Base-by-base conservation (phyloP, 2,113 vertebrate species). In the Podiceps cristatus region DNA sequence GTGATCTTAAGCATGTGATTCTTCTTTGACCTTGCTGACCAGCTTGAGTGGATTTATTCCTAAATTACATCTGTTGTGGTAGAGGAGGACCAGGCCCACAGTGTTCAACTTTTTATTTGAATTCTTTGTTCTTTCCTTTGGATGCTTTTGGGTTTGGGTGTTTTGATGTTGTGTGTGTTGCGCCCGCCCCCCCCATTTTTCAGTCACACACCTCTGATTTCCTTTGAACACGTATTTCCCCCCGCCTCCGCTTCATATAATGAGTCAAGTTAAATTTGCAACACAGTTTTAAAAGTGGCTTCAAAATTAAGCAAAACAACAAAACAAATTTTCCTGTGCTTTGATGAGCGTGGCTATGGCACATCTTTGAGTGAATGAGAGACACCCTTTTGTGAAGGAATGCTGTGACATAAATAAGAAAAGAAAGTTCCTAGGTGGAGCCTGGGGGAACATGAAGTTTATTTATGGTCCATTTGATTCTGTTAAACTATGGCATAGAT, bases 11-110 rank as follows among this genome's bases (percentile, higher is more conserved):
- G 10, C 55, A 31, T 77, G 55, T 2, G 18, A 45, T 82, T 96
- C 73, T 96, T 84, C 68, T 91, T 96, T 79, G 74, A 86, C 28
- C 42, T 85, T 82, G 58, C 66, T 87, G 91, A 93, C 67, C 84
- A 96, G 86, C 64, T 72, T 59, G 49, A 84, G 72, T 71, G 81
- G 87, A 62, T 93, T 88, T 95, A 42, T 76, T 88, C 47, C 63
- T 94, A 44, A 92, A 64, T 69, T 93, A 50, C 13, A 72, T 52
- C 42, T 3, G 0, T 87, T 81, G 56, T 29, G 63, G 37, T 64
- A 84, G 56, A 81, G 35, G 53, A 86, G 13, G 59, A 96, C 53
- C 44, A 90, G 62, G 18, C 23, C 63, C 58, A 73, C 59, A 60
- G 6, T 53, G 64, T 95, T 96, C 82, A 84, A 28, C 16, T 53